Evolutionary conservation across 2,888 invertebrate species (phyloP).

Genomic region (Diogma glabrata): DNA sequence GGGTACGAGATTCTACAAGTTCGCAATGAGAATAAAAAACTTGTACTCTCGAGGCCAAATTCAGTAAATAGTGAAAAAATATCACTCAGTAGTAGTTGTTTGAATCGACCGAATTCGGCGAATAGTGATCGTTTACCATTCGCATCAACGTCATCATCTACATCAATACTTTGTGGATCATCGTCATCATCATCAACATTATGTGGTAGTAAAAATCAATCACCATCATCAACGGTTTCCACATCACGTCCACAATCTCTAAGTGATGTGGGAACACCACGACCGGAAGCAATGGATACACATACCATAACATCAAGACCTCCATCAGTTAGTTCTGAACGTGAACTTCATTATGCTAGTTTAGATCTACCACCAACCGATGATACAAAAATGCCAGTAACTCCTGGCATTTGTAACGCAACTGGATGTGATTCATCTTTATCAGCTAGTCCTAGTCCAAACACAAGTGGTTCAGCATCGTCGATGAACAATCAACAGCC

Average conservation of each 20-base stretch:
- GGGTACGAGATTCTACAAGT: conserved; percentile 31
- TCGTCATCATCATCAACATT: conserved; percentile 20
- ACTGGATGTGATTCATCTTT: conserved; percentile 14
- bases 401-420: no score
- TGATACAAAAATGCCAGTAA: conserved; percentile 20
- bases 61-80: conserved; percentile 32
- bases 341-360: conserved; percentile 52
- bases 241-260: conserved; percentile 19
- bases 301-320: conserved; percentile 25
- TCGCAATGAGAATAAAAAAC: conserved; percentile 27
- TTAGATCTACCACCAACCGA: conserved; percentile 40
- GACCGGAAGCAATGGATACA: conserved; percentile 29
- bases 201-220: conserved; percentile 22
- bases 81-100: conserved; percentile 17
- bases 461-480: conserved; percentile 22
- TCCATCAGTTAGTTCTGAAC: conserved; percentile 32
- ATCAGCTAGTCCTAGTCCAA: conserved; percentile 26
- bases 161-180: conserved; percentile 21
- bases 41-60: conserved; percentile 30
- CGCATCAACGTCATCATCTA: conserved; percentile 23
- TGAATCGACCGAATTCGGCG: conserved; percentile 25
- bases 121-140: conserved; percentile 22
- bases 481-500: conserved; percentile 28
- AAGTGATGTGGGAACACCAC: conserved; percentile 16
- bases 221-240: conserved; percentile 14